Base-by-base conservation (phyloP, 2,888 invertebrate genomes). In the Orchesellides sinensis region DNA sequence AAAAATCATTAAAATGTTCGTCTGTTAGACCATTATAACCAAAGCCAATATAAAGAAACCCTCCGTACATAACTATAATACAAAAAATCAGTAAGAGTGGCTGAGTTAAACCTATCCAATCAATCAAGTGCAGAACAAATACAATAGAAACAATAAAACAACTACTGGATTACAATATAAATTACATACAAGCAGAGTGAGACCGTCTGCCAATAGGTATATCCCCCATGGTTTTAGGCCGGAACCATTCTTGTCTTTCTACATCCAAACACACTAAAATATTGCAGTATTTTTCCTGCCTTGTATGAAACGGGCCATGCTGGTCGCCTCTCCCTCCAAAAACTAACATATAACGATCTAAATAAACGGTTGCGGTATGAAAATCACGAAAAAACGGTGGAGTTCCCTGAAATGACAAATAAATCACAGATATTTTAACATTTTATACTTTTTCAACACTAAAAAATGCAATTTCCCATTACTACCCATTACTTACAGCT, bases 241-340 rank as follows among this genome's bases (percentile, higher is more conserved):
- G 91, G 89, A 91, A 91, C 97, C 97, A 98, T 69, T 91, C 92
- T 79, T 93, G 92, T 27, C 92, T 92, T 75, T 91, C 90, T 81
- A 95, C 93, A 90, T 98, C 95, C 84, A 96, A 91, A 89, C 93
- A 94, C 90, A 93, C 88, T 65, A 89, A 68, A 12, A 70, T 72
- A 79, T 95, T 93, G 88, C 94, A 95, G 89, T 97, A 97, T 83
- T 94, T 91, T 90, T 96, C 96, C 85, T 93, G 93, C 81, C 93
- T 91, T 32, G 93, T 92, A 86, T 93, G 92, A 88, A 92, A 92
- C 5, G 93, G 92, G 25, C 93, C 93, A 84, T 93, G 92, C 65
- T 92, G 90, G 89, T 96, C 96, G 77, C 96, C 95, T 68, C 97
- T 92, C 0, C 98, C 98, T 8, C 98, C 98, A 91, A 96, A 98